Evolutionary conservation across 1,140 invertebrate genomes (phyloP), one percentile per base, ranked within the genome.

Genomic region (Heliconius melpomene): DNA sequence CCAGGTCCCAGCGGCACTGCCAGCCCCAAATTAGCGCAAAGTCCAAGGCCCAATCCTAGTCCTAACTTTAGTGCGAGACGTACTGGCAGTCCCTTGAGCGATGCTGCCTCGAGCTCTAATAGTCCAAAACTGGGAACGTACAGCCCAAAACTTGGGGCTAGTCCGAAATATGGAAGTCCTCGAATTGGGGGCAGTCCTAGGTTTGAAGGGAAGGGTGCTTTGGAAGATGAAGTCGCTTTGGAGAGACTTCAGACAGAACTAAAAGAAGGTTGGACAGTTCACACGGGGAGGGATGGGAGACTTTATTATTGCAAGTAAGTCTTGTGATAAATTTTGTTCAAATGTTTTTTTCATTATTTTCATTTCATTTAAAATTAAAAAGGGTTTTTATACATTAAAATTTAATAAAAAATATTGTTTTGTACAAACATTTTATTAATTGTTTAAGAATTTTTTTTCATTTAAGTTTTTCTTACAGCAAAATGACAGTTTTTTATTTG

Each of bases 251-350:
- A 95, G 80, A 90, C 92, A 23, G 95, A 94, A 79, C 89, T 96
- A 40, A 96, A 96, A 85, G 94, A 95, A 77, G 96, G 96, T 84
- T 97, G 97, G 96, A 97, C 96, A 7, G 96, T 96, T 8, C 96
- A 97, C 88, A 94, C 95, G n/a, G 96, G 96, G 84, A 96, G 96
- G 83, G 96, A 97, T 86, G 96, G 96, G 74, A 93, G 97, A 79
- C 95, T 97, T 73, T 97, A 97, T 92, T 97, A 97, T 95, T 97
- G 96, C 97, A 97, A 97, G 97, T 97, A 93, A 96, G 97, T 96
- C 32, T 66, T 29, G 16, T 66, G 7, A 26, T 66, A 66, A 11
- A 23, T 23, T 23, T 57, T 23, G 8, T 57, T 23, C 20, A 52
- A 1, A 7, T 52, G 1, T 20, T 20, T 46, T 16, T 46, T 52